Percentiles rank a stretch among this genome's conserved stretches.
Conservation (phyloP, 37 sponge, comb jelly and placozoan species). For the Eunapius fragilis region DNA sequence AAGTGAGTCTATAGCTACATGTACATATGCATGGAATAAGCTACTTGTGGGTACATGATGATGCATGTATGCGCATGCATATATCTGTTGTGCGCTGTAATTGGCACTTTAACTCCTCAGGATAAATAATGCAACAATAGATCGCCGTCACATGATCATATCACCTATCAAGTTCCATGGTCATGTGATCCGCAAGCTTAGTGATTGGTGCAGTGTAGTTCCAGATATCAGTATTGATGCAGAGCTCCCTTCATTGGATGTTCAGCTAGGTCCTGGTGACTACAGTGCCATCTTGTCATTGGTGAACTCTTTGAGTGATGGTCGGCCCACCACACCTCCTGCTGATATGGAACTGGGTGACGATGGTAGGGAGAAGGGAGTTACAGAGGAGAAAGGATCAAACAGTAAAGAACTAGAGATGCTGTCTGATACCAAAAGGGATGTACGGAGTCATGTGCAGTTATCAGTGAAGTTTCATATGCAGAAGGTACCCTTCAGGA, state of each 20-base stretch:
- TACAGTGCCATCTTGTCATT: not conserved
- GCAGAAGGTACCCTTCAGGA: not conserved
- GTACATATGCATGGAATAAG: not conserved
- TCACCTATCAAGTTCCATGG: conserved; percentile 43
- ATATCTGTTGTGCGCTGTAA: too few relatives aligned
- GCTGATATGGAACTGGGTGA: not conserved
- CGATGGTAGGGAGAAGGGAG: not conserved
- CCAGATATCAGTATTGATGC: conserved; percentile 37
- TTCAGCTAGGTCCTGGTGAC: conserved; percentile 11
- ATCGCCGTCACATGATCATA: conserved; percentile 23
- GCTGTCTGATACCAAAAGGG: not conserved
- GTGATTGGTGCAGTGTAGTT: conserved; percentile 27
- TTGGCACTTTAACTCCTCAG: not conserved
- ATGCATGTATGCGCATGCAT: too few relatives aligned
- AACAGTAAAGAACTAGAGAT: not conserved
- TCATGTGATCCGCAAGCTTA: conserved; percentile 40
- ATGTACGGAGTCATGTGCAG: not conserved
- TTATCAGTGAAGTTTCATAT: not conserved
- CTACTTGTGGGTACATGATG: too few relatives aligned
- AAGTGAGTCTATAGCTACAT: conserved; percentile 5
- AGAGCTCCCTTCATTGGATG: conserved; percentile 24
- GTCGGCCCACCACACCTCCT: not conserved
- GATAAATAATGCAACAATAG: not conserved
- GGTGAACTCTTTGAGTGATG: not conserved
- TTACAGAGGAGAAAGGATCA: not conserved